Evolutionary conservation across 2,113 vertebrate species (phyloP).

Genomic region (Cyphomyrus plagiostoma): DNA sequence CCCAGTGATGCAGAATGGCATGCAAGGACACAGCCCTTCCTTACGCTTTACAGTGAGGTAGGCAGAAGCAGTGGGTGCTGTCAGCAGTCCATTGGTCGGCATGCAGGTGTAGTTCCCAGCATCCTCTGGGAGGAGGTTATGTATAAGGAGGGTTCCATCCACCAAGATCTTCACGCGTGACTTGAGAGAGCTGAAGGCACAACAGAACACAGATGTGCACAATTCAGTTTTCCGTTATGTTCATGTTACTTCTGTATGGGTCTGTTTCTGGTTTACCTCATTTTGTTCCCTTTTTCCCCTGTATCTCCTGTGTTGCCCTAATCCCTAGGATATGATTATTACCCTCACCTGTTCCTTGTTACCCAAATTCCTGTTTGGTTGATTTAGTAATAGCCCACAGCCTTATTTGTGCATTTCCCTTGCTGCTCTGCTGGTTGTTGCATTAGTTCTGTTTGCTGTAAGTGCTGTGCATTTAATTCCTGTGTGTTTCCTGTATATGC

Average conservation of each 20-base stretch:
- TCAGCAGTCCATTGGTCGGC: slow-evolving; percentile 80
- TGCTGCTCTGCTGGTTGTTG: too few species aligned
- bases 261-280: too few species aligned
- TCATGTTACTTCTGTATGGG: background rate
- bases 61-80: slow-evolving; percentile 75
- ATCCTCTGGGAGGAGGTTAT: slow-evolving; percentile 66
- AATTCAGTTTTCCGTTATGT: background rate
- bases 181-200: slow-evolving; percentile 68
- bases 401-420: too few species aligned
- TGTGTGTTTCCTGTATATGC: background rate
- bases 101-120: slow-evolving; percentile 81
- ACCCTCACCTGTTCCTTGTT: too few species aligned
- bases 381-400: too few species aligned
- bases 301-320: too few species aligned
- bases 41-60: slow-evolving; percentile 81
- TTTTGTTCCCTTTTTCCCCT: too few species aligned
- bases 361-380: too few species aligned
- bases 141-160: slow-evolving; percentile 82
- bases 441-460: too few species aligned
- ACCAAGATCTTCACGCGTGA: slow-evolving; percentile 83
- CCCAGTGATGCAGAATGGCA: background rate
- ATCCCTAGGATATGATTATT: too few species aligned
- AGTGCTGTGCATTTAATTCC: too few species aligned
- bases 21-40: slow-evolving; percentile 30
- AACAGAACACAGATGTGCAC: background rate